Conservation (phyloP, 2,888 invertebrate species). For the Lathronympha strigana region DNA sequence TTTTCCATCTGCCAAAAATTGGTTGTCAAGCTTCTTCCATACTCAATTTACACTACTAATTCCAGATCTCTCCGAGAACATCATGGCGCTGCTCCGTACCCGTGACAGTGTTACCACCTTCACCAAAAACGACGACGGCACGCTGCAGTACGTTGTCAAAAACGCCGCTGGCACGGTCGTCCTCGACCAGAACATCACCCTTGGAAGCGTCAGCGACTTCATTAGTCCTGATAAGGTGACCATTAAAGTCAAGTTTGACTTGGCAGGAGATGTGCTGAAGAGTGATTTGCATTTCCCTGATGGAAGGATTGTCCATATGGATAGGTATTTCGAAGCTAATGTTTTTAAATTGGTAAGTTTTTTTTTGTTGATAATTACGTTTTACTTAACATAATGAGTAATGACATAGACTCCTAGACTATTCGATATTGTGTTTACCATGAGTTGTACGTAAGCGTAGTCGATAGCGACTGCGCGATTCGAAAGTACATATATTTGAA, state of each 20-base stretch:
- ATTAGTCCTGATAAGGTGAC: slow-evolving; percentile 40
- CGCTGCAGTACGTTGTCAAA: slow-evolving; percentile 41
- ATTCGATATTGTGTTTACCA: too few species aligned
- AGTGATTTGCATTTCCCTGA: slow-evolving; percentile 34
- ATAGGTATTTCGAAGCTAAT: slow-evolving; percentile 40
- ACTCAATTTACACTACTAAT: too few species aligned
- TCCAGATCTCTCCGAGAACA: slow-evolving; percentile 33
- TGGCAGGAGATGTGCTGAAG: slow-evolving; percentile 43
- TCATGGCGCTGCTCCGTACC: slow-evolving; percentile 23
- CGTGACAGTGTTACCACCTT: slow-evolving; percentile 37
- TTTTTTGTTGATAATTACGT: not conserved
- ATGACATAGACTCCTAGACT: too few species aligned
- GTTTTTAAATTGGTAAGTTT: slow-evolving; percentile 43
- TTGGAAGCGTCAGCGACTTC: slow-evolving; percentile 32
- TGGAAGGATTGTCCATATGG: slow-evolving; percentile 39
- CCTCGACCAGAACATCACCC: slow-evolving; percentile 39
- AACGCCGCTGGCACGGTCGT: slow-evolving; percentile 12
- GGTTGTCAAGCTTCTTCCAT: too few species aligned
- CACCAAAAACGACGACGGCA: slow-evolving; percentile 44
- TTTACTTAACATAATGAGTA: too few species aligned
- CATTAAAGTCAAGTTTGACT: slow-evolving; percentile 34
- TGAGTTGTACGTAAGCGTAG: too few species aligned
- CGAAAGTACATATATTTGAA: too few species aligned
- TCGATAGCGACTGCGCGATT: too few species aligned
- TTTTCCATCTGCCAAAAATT: too few species aligned